A percentile compares a stretch with the other conserved stretches of the same genome.
These are phyloP conservation scores for Premnoplex brunnescens DNA, from an alignment of 2,797 vertebrate genomes.

Conservation along the genomic window DNA sequence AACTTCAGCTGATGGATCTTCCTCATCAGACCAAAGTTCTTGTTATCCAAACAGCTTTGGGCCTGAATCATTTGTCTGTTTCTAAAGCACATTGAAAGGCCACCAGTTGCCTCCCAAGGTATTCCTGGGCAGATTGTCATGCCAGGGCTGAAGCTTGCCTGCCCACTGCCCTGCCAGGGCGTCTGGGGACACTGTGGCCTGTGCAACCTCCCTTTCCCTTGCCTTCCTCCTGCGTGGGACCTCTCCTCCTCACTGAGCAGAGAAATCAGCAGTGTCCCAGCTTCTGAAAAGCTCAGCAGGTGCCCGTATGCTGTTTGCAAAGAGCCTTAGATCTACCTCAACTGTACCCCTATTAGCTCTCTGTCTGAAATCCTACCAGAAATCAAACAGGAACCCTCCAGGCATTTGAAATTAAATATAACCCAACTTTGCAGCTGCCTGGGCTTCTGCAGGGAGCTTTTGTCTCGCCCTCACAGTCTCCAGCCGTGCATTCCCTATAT, in stretches of 20 bases:
- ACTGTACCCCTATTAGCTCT: neutral
- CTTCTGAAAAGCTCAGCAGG: neutral
- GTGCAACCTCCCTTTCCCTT: neutral
- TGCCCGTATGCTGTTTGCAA: rapidly evolving
- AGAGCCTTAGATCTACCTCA: neutral
- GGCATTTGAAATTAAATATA: neutral
- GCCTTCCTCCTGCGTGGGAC: neutral
- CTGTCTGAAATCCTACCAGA: neutral
- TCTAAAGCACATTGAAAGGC: neutral
- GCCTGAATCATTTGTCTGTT: neutral
- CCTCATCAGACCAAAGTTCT: neutral
- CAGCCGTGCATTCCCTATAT: neutral
- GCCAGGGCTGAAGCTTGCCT: neutral
- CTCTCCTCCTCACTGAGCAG: neutral
- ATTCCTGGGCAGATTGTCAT: neutral
- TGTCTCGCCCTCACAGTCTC: rapidly evolving
- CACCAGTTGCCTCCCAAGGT: neutral
- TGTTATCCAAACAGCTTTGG: neutral
- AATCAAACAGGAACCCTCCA: neutral
- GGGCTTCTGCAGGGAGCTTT: neutral
- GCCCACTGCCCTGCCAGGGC: neutral
- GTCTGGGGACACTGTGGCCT: neutral
- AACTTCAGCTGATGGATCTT: neutral
- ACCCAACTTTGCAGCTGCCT: neutral
- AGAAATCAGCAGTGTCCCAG: neutral